Base-by-base conservation (phyloP, 2,797 vertebrate genomes). In the Lerista edwardsae region DNA sequence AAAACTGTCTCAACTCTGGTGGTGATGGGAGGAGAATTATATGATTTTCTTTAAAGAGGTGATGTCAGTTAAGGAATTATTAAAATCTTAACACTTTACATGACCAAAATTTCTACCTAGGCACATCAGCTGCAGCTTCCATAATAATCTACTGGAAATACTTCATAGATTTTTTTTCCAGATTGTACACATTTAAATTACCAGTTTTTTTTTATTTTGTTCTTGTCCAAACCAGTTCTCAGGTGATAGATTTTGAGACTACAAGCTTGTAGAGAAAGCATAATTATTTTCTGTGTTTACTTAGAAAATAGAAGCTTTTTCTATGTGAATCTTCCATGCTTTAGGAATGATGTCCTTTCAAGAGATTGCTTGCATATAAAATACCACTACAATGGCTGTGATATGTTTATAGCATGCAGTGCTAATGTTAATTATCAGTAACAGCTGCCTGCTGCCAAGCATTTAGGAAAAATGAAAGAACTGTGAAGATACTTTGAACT, bases 11-110 rank as follows among this genome's bases (percentile, higher is more conserved):
- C 47, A 80, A 29, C 62, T 85, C 17, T 75, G 41, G 10, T 71
- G 84, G 85, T 89, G 74, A 91, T 71, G 92, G 19, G 71, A 59
- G 72, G 71, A 39, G 6, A 47, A 29, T 81, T 81, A 69, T 47
- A 69, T 19, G 34, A 62, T 76, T 71, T 86, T 71, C 64, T 81
- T 79, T 79, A 71, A 39, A 36, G 65, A 64, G 41, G 64, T 76
- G 15, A 39, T 64, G 57, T 68, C 55, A 62, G 23, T n/a, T 69
- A 62, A 76, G 17, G 23, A 47, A 61, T 80, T 81, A 75, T 76
- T 36, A 31, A 57, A 47, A 61, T 76, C 21, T 44, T 41, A 68
- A 31, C 27, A 47, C 34, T 86, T 81, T 69, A 76, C 31, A 31
- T n/a, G 59, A 71, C 39, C 57, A 36, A 71, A 76, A 62, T 69